Percentiles rank a stretch among this genome's conserved stretches.
phyloP scores from a whole-genome alignment of 1,140 invertebrate genomes.

The Acromyrmex echinatior region DNA sequence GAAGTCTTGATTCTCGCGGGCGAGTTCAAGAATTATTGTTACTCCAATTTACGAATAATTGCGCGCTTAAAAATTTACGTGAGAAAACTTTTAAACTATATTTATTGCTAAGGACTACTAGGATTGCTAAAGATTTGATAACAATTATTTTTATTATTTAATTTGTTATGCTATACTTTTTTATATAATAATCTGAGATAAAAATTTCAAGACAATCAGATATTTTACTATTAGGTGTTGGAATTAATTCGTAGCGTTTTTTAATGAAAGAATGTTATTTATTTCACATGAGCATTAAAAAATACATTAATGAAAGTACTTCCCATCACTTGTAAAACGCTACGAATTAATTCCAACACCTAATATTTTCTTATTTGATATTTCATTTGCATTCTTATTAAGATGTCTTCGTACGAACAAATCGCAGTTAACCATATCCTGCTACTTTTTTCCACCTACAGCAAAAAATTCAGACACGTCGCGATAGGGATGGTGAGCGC shows the following conservation, averaged over 20 bases:
- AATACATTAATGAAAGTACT: no score
- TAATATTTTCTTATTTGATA: not conserved
- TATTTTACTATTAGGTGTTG: not conserved
- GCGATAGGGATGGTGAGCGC: slow-evolving; percentile 39
- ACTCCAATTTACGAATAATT: not conserved
- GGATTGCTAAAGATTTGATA: not conserved
- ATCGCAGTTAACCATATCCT: slow-evolving; percentile 39
- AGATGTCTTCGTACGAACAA: slow-evolving; percentile 30
- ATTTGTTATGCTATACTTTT: not conserved
- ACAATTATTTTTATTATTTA: not conserved
- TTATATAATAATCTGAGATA: not conserved
- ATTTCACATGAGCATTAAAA: no score
- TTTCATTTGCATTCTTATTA: not conserved
- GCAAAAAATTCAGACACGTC: slow-evolving; percentile 60
- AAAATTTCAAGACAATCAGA: not conserved
- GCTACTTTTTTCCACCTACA: slow-evolving; percentile 39
- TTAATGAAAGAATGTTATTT: no score
- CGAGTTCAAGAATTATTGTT: slow-evolving; percentile 35
- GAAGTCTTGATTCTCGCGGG: slow-evolving; percentile 17
- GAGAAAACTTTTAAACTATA: not conserved
- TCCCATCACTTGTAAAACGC: no score
- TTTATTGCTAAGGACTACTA: not conserved
- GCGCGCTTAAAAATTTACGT: not conserved
- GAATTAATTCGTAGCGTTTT: no score
- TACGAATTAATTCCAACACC: no score